Evolutionary conservation across 2,888 invertebrate species (phyloP).

Genomic region (Caenorhabditis sp.): DNA sequence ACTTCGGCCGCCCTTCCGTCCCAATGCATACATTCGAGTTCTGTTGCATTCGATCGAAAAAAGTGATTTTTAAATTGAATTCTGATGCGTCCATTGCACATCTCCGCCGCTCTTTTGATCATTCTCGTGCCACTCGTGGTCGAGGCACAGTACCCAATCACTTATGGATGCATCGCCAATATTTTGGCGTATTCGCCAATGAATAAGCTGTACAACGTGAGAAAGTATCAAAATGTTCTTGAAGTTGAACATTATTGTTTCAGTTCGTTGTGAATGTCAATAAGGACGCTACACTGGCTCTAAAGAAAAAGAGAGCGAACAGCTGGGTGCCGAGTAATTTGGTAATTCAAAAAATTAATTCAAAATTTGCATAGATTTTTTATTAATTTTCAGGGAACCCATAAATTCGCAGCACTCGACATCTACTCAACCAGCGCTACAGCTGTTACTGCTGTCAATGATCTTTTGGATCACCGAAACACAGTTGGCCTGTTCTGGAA

Average conservation of each 20-base stretch:
- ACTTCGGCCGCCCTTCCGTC: constrained; percentile 8
- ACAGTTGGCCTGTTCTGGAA: constrained; percentile 57
- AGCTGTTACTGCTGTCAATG: constrained; percentile 20
- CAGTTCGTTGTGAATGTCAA: constrained; percentile 52
- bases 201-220: constrained; percentile 54
- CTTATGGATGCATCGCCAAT: constrained; percentile 53
- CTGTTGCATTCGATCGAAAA: not conserved
- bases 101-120: constrained; percentile 1
- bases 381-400: constrained; percentile 42
- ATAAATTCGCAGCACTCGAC: constrained; percentile 42
- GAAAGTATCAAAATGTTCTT: not conserved
- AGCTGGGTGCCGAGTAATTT: constrained; percentile 39
- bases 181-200: constrained; percentile 50
- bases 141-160: constrained; percentile 45
- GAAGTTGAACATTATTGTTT: constrained; percentile 8
- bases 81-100: constrained; percentile 36
- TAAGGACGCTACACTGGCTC: constrained; percentile 37
- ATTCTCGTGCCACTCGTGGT: constrained; percentile 15
- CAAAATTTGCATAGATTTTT: not conserved
- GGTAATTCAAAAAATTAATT: constrained; percentile 11
- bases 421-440: constrained; percentile 33
- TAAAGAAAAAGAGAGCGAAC: constrained; percentile 48
- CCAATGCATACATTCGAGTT: constrained; percentile 6
- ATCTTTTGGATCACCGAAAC: constrained; percentile 55
- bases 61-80: not conserved